Evolutionary conservation across 2,113 vertebrate species (phyloP).

Genomic region (Tupaia chinensis): DNA sequence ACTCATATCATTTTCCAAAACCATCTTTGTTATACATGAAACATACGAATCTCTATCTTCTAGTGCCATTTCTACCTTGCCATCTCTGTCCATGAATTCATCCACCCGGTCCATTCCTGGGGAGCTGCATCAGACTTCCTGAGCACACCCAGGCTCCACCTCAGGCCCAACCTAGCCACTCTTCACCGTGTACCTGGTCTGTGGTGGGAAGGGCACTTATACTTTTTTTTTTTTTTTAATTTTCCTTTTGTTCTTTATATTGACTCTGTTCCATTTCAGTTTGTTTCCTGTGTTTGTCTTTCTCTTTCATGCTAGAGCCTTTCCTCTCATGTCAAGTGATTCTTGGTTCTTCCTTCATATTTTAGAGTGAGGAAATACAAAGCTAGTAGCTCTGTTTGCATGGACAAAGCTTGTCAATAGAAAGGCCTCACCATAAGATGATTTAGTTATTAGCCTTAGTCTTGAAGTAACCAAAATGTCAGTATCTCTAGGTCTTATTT

Average conservation of each 20-base stretch:
- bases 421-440: not conserved
- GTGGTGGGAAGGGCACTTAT: no score
- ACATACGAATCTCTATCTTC: no score
- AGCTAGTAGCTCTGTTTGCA: not conserved
- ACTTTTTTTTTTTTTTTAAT: not conserved
- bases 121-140: no score
- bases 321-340: not conserved
- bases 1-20: no score
- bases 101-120: no score
- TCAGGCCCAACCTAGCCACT: no score
- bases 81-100: no score
- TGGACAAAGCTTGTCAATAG: not conserved
- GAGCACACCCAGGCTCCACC: no score
- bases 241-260: not conserved
- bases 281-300: not conserved
- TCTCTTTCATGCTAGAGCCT: not conserved
- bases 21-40: no score
- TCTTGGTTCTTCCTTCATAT: not conserved
- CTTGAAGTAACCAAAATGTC: not conserved
- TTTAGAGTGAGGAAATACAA: not conserved
- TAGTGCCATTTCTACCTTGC: no score
- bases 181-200: no score
- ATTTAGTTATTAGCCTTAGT: not conserved
- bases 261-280: not conserved
- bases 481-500: not conserved